Conservation (phyloP, 2,888 invertebrate genomes). For the Xestoiulus laeticollis region DNA sequence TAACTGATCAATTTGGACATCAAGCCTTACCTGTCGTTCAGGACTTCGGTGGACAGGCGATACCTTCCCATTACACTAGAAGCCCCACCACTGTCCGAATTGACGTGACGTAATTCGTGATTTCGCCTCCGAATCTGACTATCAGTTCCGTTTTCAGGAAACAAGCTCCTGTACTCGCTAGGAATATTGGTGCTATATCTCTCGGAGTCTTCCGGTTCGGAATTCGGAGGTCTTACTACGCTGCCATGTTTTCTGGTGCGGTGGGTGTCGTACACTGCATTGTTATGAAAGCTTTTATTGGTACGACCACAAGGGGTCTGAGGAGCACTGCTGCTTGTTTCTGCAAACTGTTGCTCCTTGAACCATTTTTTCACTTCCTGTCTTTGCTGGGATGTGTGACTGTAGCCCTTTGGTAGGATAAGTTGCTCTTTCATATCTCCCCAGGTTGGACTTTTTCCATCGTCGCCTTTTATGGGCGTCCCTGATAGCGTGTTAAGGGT, state of each 20-base stretch:
- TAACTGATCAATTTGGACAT: no score
- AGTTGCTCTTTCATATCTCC: neutral
- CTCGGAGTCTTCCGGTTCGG: neutral
- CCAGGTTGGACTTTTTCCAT: neutral
- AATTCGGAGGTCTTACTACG: neutral
- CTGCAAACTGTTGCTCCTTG: neutral
- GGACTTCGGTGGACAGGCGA: neutral
- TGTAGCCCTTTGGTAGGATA: neutral
- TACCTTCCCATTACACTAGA: slow-evolving; percentile 13
- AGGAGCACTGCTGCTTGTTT: slow-evolving; percentile 40
- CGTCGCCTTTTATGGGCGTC: neutral
- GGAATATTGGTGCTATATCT: no score
- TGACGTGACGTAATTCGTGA: slow-evolving; percentile 19
- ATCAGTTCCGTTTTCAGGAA: no score
- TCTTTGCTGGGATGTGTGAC: neutral
- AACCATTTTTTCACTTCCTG: neutral
- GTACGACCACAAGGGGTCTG: neutral
- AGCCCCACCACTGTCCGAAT: slow-evolving; percentile 42
- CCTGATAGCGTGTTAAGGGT: neutral
- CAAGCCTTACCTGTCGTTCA: slow-evolving; percentile 44
- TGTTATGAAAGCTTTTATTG: neutral
- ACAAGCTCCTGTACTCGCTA: no score
- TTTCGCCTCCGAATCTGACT: neutral
- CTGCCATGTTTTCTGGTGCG: neutral
- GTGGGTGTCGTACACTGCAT: neutral